phyloP scores from a whole-genome alignment of 2,888 invertebrate species.

The Pomacea canaliculata region DNA sequence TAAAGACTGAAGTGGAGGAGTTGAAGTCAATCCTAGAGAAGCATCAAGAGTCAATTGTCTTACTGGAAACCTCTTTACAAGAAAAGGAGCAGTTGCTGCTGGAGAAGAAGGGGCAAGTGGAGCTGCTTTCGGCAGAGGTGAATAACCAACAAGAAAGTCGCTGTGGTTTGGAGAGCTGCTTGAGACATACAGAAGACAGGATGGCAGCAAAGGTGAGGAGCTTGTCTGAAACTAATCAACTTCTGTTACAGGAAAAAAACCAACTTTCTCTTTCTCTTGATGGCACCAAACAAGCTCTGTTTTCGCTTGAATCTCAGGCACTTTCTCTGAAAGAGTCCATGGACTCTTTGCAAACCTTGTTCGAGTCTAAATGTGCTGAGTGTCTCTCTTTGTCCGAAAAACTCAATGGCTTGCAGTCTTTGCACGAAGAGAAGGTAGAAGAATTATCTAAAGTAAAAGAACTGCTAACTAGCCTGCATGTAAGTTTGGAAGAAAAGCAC shows the following conservation, averaged over 20 bases:
- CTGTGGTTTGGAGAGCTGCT: constrained; percentile 29
- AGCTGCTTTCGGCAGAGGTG: constrained; percentile 30
- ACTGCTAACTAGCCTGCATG: constrained; percentile 12
- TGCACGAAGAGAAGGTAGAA: constrained; percentile 20
- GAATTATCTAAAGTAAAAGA: constrained; percentile 18
- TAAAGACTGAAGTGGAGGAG: constrained; percentile 26
- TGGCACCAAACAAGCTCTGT: constrained; percentile 25
- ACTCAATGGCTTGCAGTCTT: constrained; percentile 28
- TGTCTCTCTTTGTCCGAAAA: constrained; percentile 32
- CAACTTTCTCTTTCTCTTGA: constrained; percentile 32
- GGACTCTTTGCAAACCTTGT: constrained; percentile 28
- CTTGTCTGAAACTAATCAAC: constrained; percentile 40
- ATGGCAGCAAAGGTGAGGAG: constrained; percentile 41
- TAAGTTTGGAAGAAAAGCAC: constrained; percentile 31
- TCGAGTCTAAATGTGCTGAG: constrained; percentile 30
- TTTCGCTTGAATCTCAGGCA: constrained; percentile 30
- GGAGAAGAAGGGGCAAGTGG: constrained; percentile 30
- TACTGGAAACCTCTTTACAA: constrained; percentile 24
- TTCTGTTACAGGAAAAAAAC: constrained; percentile 39
- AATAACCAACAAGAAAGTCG: constrained; percentile 23
- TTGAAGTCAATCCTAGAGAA: constrained; percentile 13
- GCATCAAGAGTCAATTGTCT: constrained; percentile 9
- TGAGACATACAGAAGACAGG: constrained; percentile 32
- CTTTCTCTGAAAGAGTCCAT: constrained; percentile 28
- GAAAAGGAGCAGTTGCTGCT: constrained; percentile 23